These are phyloP conservation scores for Euwallacea similis DNA, from an alignment of 1,140 invertebrate species.

Conservation along the genomic window DNA sequence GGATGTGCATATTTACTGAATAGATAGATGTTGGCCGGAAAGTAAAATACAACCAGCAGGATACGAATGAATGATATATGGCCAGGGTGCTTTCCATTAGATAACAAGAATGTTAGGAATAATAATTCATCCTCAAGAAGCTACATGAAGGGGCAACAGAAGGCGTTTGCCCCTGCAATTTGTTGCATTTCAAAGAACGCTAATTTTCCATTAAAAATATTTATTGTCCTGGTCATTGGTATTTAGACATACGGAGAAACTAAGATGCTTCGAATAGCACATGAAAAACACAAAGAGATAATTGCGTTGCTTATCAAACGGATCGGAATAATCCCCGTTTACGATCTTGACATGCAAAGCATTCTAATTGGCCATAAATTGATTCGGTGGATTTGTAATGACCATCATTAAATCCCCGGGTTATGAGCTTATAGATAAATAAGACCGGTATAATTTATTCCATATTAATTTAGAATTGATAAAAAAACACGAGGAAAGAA, in stretches of 20 bases:
- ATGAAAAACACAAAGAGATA: background rate
- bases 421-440: constrained; percentile 1
- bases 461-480: background rate
- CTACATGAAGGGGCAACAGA: too few species aligned
- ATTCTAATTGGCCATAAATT: constrained; percentile 17
- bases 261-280: background rate
- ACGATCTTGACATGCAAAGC: constrained; percentile 10
- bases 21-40: constrained; percentile 6
- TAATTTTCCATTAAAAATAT: background rate
- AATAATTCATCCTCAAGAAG: too few species aligned
- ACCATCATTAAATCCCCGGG: constrained; percentile 9
- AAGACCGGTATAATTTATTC: background rate
- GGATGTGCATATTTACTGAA: constrained; percentile 13
- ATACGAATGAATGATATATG: background rate
- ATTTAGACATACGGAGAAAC: constrained; percentile 1
- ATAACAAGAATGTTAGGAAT: too few species aligned
- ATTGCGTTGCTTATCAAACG: constrained; percentile 6
- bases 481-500: background rate
- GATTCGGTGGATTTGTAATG: background rate
- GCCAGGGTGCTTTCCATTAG: background rate
- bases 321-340: constrained; percentile 6
- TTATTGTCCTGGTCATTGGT: background rate
- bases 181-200: too few species aligned
- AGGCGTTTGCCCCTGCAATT: too few species aligned
- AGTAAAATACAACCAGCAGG: constrained; percentile 10